phyloP scores from a whole-genome alignment of 2,888 invertebrate genomes.

The Crepidodera aurea region DNA sequence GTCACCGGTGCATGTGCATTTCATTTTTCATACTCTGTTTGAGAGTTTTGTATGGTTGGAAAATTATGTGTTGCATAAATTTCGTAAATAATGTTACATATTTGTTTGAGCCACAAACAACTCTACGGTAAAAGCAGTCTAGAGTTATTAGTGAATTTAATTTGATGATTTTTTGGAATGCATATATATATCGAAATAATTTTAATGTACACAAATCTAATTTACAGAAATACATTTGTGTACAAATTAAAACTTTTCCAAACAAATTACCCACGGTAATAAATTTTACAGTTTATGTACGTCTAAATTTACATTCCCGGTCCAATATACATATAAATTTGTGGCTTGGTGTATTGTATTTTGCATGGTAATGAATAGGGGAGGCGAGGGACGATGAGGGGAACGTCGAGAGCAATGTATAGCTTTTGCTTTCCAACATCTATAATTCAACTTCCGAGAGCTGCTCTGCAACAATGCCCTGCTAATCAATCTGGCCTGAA shows the following conservation, averaged over 20 bases:
- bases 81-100: no score
- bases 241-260: slow-evolving; percentile 12
- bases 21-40: no score
- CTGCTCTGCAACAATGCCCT: slow-evolving; percentile 39
- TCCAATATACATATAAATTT: slow-evolving; percentile 15
- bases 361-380: slow-evolving; percentile 25
- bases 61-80: no score
- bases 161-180: no score
- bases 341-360: slow-evolving; percentile 12
- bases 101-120: no score
- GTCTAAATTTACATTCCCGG: background rate
- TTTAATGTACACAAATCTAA: background rate
- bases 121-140: no score
- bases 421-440: slow-evolving; percentile 33
- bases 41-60: no score
- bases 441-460: slow-evolving; percentile 40
- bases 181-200: no score
- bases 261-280: slow-evolving; percentile 11
- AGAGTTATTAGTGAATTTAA: no score
- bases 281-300: slow-evolving; percentile 9
- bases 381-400: background rate
- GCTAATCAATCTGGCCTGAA: slow-evolving; percentile 41
- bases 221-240: background rate
- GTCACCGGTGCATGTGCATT: no score
- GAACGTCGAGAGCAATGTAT: slow-evolving; percentile 15